phyloP scores from a whole-genome alignment of 2,113 vertebrate species.

The Periophthalmus modestus region DNA sequence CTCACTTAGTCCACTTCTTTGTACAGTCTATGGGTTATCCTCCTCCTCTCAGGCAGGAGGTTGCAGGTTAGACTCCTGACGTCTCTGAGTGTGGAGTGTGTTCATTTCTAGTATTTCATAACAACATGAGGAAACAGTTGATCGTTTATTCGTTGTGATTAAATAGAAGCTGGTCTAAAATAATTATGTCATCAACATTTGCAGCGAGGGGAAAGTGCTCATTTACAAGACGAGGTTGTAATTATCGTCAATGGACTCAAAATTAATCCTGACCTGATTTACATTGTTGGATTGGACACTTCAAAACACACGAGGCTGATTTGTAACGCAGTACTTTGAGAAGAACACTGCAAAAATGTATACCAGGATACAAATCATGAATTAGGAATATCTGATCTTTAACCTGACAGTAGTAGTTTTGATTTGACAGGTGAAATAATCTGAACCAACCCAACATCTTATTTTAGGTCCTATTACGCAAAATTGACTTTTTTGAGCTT shows the following conservation, averaged over 20 bases:
- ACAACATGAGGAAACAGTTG: neutral
- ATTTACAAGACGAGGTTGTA: slow-evolving; percentile 3
- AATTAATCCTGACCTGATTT: slow-evolving; percentile 7
- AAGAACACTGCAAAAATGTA: neutral
- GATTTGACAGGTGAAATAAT: no score
- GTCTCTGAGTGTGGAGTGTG: neutral
- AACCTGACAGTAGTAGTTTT: no score
- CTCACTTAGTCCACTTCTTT: no score
- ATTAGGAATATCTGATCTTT: neutral
- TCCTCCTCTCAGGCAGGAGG: no score
- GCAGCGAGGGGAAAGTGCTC: neutral
- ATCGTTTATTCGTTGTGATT: neutral
- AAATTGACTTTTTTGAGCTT: no score
- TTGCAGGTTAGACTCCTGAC: no score
- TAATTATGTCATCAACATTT: neutral
- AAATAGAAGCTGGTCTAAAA: neutral
- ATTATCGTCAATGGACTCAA: slow-evolving; percentile 2
- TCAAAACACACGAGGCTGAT: neutral
- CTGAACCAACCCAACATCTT: no score
- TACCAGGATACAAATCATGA: neutral
- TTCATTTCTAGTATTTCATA: neutral
- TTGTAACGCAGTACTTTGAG: neutral
- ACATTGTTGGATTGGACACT: neutral
- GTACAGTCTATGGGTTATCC: no score
- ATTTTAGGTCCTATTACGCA: no score